Conservation (phyloP, 1,140 invertebrate genomes). For the Dufourea novaeangliae region DNA sequence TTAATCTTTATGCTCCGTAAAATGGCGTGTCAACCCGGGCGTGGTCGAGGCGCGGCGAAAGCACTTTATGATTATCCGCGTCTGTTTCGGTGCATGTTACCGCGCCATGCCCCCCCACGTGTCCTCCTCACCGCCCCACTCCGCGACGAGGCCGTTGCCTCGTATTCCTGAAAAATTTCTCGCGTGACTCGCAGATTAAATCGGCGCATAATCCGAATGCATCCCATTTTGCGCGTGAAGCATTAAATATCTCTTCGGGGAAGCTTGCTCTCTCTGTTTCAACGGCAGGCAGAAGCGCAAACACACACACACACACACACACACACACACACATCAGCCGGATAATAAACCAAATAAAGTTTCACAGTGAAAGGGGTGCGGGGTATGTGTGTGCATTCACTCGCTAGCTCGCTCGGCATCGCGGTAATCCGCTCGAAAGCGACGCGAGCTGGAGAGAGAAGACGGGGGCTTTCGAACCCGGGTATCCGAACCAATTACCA, state of each 20-base stretch:
- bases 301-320: constrained; percentile 28
- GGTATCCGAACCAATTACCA: constrained; percentile 57
- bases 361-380: not conserved
- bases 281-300: constrained; percentile 45
- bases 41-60: not conserved
- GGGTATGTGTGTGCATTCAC: too few relatives aligned
- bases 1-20: constrained; percentile 40
- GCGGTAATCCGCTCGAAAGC: constrained; percentile 9
- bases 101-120: not conserved
- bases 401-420: not conserved
- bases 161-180: constrained; percentile 50
- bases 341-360: constrained; percentile 48
- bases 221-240: constrained; percentile 32
- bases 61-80: constrained; percentile 42
- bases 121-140: not conserved
- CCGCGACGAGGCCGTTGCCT: not conserved
- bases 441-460: not conserved
- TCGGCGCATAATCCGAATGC: constrained; percentile 50
- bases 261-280: constrained; percentile 29
- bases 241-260: constrained; percentile 49
- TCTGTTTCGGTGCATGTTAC: constrained; percentile 8
- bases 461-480: constrained; percentile 6
- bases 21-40: constrained; percentile 24
- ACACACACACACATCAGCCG: too few relatives aligned
- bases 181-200: constrained; percentile 56